Conservation (phyloP, 2,888 invertebrate genomes). For the Thysanoteuthis rhombus region DNA sequence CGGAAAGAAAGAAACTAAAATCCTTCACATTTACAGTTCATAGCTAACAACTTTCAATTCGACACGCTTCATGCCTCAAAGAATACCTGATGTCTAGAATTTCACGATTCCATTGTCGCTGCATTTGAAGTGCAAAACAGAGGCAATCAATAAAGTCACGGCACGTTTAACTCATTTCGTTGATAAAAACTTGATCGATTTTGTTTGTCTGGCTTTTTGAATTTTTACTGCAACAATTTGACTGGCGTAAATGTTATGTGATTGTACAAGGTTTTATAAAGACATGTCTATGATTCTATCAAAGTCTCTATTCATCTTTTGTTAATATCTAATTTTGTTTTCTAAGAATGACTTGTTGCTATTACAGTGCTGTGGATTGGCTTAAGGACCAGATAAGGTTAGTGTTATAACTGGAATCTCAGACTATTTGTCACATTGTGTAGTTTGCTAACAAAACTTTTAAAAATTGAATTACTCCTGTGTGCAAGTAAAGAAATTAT, state of each 20-base stretch:
- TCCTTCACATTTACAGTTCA: background rate
- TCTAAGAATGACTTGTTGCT: too few relatives aligned
- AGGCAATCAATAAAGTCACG: background rate
- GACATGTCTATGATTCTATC: background rate
- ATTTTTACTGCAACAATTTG: background rate
- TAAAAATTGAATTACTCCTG: too few relatives aligned
- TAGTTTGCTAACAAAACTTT: too few relatives aligned
- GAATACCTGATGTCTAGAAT: background rate
- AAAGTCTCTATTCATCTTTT: background rate
- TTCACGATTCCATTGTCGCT: background rate
- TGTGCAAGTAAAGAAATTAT: too few relatives aligned
- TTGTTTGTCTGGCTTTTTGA: background rate
- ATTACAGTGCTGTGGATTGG: too few relatives aligned
- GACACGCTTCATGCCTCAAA: background rate
- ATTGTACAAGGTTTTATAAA: background rate
- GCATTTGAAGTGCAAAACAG: background rate
- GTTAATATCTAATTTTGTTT: too few relatives aligned
- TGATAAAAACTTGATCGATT: background rate
- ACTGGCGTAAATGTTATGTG: background rate
- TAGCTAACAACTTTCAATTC: background rate
- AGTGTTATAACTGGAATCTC: too few relatives aligned
- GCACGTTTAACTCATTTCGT: background rate
- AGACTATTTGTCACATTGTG: too few relatives aligned
- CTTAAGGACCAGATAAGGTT: too few relatives aligned
- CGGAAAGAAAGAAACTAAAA: too few relatives aligned